Conservation (phyloP, 2,113 vertebrate genomes). For the Poeciliopsis occidentalis region DNA sequence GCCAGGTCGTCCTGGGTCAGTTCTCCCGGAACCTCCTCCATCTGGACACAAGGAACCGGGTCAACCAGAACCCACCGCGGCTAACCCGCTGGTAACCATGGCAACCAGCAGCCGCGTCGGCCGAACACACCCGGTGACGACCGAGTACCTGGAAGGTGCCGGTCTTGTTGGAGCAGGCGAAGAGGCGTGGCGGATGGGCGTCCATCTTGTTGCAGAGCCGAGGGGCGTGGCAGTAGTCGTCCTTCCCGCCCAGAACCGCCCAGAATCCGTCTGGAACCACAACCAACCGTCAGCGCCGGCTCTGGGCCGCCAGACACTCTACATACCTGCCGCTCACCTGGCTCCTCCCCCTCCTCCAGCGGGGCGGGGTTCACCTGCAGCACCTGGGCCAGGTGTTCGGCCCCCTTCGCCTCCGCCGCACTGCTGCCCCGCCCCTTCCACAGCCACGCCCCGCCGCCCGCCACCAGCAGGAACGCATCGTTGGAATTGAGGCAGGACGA, state of each 20-base stretch:
- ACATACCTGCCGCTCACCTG: conserved; percentile 76
- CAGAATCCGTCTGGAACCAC: conserved; percentile 87
- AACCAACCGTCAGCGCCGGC: not conserved
- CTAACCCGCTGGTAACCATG: too few relatives aligned
- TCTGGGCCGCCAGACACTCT: too few relatives aligned
- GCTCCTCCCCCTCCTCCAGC: conserved; percentile 86
- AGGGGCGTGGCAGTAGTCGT: conserved; percentile 88
- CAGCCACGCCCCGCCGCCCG: conserved; percentile 79
- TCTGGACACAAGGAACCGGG: conserved; percentile 73
- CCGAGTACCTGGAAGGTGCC: conserved; percentile 90
- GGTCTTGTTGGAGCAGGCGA: conserved; percentile 96
- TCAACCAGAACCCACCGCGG: too few relatives aligned
- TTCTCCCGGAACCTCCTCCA: conserved; percentile 97
- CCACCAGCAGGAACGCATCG: conserved; percentile 87
- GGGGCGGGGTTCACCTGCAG: conserved; percentile 77
- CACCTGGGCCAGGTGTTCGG: conserved; percentile 78
- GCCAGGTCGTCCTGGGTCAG: conserved; percentile 95
- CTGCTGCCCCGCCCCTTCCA: conserved; percentile 87
- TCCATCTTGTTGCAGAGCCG: conserved; percentile 96
- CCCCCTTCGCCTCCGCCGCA: conserved; percentile 78
- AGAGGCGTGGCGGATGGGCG: conserved; percentile 92
- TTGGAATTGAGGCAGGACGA: conserved; percentile 89
- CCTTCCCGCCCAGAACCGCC: conserved; percentile 89
- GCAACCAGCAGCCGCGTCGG: too few relatives aligned
- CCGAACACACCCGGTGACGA: conserved; percentile 76